phyloP scores from a whole-genome alignment of 1,140 invertebrate species.

The Gryon sp. region DNA sequence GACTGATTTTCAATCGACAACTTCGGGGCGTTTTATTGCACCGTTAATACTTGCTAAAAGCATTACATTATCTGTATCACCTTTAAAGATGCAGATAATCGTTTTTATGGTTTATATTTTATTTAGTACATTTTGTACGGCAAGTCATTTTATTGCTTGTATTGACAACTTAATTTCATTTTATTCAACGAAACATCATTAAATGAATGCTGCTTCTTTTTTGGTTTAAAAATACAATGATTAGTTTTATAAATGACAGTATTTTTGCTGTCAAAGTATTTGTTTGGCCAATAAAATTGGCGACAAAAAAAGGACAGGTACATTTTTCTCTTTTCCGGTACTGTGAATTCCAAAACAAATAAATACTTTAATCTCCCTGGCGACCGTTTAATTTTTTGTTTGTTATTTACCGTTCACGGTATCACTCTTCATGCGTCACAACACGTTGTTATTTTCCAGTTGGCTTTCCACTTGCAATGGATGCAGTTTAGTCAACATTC shows the following conservation, averaged over 20 bases:
- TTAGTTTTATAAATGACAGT: too few species aligned
- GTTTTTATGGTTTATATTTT: too few species aligned
- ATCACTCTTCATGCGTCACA: slow-evolving; percentile 69
- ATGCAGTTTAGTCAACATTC: slow-evolving; percentile 80
- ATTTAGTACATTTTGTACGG: too few species aligned
- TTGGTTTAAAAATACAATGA: too few species aligned
- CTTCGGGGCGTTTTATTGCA: slow-evolving; percentile 59
- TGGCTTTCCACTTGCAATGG: slow-evolving; percentile 79
- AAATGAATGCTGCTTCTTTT: too few species aligned
- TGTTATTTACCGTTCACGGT: slow-evolving; percentile 58
- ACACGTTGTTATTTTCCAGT: slow-evolving; percentile 78
- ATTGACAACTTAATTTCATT: too few species aligned
- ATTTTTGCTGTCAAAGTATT: not conserved
- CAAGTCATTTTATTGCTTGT: slow-evolving; percentile 1
- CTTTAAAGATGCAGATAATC: slow-evolving; percentile 10
- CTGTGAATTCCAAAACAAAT: slow-evolving; percentile 41
- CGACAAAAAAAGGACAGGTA: not conserved
- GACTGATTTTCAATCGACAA: slow-evolving; percentile 60
- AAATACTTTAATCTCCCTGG: slow-evolving; percentile 47
- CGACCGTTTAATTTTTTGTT: slow-evolving; percentile 42
- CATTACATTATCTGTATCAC: slow-evolving; percentile 41
- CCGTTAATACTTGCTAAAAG: slow-evolving; percentile 61
- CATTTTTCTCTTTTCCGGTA: slow-evolving; percentile 1
- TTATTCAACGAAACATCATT: too few species aligned
- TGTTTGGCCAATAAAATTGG: slow-evolving; percentile 8